Base-by-base conservation (phyloP, 2,113 vertebrate species). In the Ciconia stormi region DNA sequence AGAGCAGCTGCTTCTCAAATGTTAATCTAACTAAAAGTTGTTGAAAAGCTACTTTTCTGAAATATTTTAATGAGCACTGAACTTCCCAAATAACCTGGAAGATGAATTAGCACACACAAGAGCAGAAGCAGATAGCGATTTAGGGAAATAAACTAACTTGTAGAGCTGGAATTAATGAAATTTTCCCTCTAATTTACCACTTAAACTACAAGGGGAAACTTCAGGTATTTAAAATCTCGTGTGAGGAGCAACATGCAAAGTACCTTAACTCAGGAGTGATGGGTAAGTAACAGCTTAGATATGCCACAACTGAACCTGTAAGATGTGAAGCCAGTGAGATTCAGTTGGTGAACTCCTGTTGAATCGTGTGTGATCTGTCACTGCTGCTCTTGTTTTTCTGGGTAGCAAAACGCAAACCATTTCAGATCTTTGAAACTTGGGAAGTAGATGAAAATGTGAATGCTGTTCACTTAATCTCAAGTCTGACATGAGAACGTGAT, bases 311-410 rank as follows among this genome's bases (percentile, higher is more conserved):
- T 40, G 36, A 58, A 12, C 5, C 38, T 47, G 40, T 38, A 9
- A 61, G n/a, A 9, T 5, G 7, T 23, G 52, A 25, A 61, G 40
- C 32, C 2, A 15, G 16, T 19, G 52, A 17, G 58, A 38, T 61
- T 49, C 72, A 18, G 0, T 25, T 0, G 8, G 42, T 79, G 74
- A n/a, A 11, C n/a, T 77, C 46, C 23, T 49, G 0, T 18, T 46
- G 65, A 38, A 44, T 42, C 2, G 1, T 20, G 4, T 59, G 63
- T n/a, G 16, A 16, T 42, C 25, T 56, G 52, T 49, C 30, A 47
- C 44, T 3, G 23, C 50, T 77, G 26, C 62, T 82, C 36, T 34
- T 72, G 58, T 44, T 29, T 87, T 55, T 22, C 67, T 6, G 49
- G 23, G 29, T 55, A 26, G 74, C 34, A n/a, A 78, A 69, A 34